Evolutionary conservation across 92 coral and sea anemone genomes (phyloP).

Genomic region (Anthopleura xanthogrammica): DNA sequence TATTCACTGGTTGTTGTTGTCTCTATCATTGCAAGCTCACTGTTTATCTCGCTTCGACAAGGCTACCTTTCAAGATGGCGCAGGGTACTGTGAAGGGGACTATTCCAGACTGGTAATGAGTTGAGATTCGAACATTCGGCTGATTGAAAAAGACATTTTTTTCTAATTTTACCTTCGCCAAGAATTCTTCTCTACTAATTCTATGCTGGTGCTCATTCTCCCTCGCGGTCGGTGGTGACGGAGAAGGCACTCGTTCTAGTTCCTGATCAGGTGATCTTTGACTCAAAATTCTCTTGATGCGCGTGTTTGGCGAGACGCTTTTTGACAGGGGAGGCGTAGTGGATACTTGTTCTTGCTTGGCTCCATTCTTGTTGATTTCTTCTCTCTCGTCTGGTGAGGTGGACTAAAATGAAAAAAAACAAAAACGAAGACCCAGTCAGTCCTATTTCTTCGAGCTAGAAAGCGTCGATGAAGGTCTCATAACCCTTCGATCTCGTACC

Average conservation of each 20-base stretch:
- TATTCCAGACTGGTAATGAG: too few relatives aligned
- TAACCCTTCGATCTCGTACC: too few relatives aligned
- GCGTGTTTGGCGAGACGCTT: conserved; percentile 53
- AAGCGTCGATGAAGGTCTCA: too few relatives aligned
- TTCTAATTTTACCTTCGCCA: conserved; percentile 14
- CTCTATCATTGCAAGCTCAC: too few relatives aligned
- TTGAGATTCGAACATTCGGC: too few relatives aligned
- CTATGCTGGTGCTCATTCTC: conserved; percentile 62
- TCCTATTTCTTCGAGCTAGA: too few relatives aligned
- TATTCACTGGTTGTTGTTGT: too few relatives aligned
- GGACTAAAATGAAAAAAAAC: background rate
- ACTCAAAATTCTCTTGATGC: conserved; percentile 53
- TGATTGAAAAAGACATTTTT: background rate
- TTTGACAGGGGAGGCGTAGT: conserved; percentile 35
- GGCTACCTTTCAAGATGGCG: too few relatives aligned
- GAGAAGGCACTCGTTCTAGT: conserved; percentile 66
- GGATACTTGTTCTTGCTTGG: conserved; percentile 3
- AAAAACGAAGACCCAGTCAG: background rate
- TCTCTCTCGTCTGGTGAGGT: background rate
- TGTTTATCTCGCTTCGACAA: too few relatives aligned
- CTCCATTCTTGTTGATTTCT: background rate
- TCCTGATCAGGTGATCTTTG: conserved; percentile 54
- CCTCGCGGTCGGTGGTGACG: conserved; percentile 79
- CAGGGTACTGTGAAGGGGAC: too few relatives aligned
- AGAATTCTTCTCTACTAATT: conserved; percentile 53